These are phyloP conservation scores for Mystacides longicornis DNA, from an alignment of 2,888 invertebrate species.

Conservation along the genomic window DNA sequence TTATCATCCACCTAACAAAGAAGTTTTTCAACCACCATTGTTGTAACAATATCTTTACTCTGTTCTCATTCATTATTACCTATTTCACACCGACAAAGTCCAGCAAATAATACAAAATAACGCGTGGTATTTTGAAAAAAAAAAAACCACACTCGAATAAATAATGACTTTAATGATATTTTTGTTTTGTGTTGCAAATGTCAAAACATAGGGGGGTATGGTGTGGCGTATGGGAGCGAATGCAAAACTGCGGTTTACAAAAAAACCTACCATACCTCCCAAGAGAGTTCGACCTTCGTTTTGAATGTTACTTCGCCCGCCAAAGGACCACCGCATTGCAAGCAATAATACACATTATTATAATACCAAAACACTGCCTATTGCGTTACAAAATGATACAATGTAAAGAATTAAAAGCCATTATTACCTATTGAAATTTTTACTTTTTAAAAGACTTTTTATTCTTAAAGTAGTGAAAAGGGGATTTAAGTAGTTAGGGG, in stretches of 20 bases:
- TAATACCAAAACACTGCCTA: background rate
- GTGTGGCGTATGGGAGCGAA: background rate
- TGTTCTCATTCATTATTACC: too few relatives aligned
- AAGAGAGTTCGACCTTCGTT: background rate
- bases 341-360: background rate
- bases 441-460: too few relatives aligned
- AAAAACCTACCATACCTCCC: background rate
- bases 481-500: too few relatives aligned
- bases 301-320: background rate
- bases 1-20: too few relatives aligned
- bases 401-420: background rate
- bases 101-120: too few relatives aligned
- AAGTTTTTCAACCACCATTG: too few relatives aligned
- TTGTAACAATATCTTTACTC: too few relatives aligned
- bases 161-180: background rate
- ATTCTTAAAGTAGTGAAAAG: too few relatives aligned
- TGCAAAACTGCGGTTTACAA: background rate
- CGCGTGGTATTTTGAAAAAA: background rate
- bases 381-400: background rate
- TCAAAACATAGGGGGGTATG: background rate
- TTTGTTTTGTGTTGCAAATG: conserved; percentile 5
- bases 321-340: background rate
- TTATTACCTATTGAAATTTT: too few relatives aligned
- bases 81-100: too few relatives aligned
- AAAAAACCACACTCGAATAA: background rate